Evolutionary conservation across 2,888 invertebrate species (phyloP).

Genomic region (Subacronicta megacephala): DNA sequence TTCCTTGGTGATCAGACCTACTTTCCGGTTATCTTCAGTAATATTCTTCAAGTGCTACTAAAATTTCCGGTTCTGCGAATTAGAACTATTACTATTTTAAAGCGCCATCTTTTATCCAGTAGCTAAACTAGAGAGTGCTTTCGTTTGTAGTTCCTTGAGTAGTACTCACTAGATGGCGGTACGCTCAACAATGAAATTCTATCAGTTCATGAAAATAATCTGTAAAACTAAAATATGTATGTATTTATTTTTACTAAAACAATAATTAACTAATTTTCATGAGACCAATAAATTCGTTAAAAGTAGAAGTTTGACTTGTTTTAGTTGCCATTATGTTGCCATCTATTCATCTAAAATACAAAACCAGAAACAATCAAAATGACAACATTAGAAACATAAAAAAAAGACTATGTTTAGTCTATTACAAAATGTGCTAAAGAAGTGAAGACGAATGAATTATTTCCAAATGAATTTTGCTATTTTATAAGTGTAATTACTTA

Average conservation of each 20-base stretch:
- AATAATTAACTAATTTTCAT: no score
- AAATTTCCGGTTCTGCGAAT: no score
- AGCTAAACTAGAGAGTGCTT: conserved; percentile 21
- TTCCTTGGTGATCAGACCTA: no score
- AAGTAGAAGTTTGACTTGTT: no score
- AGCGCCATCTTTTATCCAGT: conserved; percentile 50
- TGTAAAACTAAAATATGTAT: no score
- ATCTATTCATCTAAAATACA: background rate
- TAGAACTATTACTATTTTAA: background rate
- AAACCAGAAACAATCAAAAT: conserved; percentile 29
- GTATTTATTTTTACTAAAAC: no score
- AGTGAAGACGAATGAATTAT: conserved; percentile 17
- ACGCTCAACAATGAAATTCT: background rate
- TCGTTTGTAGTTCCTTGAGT: conserved; percentile 8
- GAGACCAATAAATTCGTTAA: no score
- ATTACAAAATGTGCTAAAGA: conserved; percentile 47
- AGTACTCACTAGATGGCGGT: background rate
- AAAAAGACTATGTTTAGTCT: conserved; percentile 40
- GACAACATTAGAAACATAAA: conserved; percentile 20
- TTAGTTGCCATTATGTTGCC: no score
- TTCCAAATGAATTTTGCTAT: conserved; percentile 35
- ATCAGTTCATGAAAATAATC: background rate
- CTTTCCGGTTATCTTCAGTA: no score
- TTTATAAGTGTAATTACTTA: conserved; percentile 25
- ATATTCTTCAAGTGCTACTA: no score